Percentiles rank a stretch among this genome's conserved stretches.
phyloP scores from a whole-genome alignment of 1,140 invertebrate species.

The Meloidogyne chitwoodi region DNA sequence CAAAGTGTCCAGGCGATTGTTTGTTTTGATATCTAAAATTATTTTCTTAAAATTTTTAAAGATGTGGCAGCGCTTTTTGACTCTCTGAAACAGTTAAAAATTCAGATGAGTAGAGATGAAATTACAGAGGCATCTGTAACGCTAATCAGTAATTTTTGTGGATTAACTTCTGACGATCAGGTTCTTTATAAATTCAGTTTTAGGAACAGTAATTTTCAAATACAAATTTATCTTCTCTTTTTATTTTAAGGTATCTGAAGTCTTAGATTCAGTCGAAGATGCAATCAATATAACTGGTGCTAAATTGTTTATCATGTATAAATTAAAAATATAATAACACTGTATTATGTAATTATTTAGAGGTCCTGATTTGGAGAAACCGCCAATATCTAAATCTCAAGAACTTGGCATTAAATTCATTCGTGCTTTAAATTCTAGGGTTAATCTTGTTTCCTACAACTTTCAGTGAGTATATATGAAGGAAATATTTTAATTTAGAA shows the following conservation, averaged over 20 bases:
- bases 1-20: conserved; percentile 29
- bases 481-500: background rate
- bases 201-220: no score
- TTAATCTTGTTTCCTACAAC: conserved; percentile 19
- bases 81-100: conserved; percentile 26
- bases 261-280: conserved; percentile 2
- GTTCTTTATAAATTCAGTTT: background rate
- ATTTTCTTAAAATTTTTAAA: background rate
- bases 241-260: background rate
- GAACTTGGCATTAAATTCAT: conserved; percentile 25
- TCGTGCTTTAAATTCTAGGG: conserved; percentile 5
- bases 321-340: background rate
- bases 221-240: no score
- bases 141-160: conserved; percentile 27
- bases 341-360: conserved; percentile 7
- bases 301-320: conserved; percentile 26
- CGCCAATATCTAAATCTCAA: conserved; percentile 16
- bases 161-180: conserved; percentile 3
- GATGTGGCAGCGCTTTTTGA: conserved; percentile 31
- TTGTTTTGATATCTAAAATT: background rate
- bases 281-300: conserved; percentile 20
- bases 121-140: conserved; percentile 17
- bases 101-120: background rate
- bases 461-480: conserved; percentile 12
- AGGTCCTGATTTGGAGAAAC: conserved; percentile 18